Conservation (phyloP, 2,888 invertebrate genomes). For the Dolichomitus sp. region DNA sequence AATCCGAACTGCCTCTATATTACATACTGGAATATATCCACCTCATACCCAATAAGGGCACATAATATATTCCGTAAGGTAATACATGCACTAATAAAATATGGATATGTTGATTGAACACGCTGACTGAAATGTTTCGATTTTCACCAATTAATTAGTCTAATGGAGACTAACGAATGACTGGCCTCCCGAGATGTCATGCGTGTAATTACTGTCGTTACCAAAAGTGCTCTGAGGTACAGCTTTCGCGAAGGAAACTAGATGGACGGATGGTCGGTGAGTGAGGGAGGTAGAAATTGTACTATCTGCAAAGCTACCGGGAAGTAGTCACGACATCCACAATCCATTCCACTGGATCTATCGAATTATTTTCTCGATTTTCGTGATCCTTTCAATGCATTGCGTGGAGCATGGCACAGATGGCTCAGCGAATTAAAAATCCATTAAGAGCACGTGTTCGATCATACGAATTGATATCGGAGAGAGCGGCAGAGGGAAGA, state of each 20-base stretch:
- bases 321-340: constrained; percentile 8
- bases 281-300: neutral
- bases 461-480: constrained; percentile 28
- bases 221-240: constrained; percentile 47
- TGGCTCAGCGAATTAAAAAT: constrained; percentile 34
- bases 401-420: constrained; percentile 3
- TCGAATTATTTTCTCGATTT: constrained; percentile 45
- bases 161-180: constrained; percentile 58
- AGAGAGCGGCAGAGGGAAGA: neutral
- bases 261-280: constrained; percentile 12
- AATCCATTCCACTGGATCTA: constrained; percentile 31
- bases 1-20: neutral
- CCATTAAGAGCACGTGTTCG: constrained; percentile 29
- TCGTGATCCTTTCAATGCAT: constrained; percentile 3
- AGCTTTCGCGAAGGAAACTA: neutral
- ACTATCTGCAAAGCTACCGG: constrained; percentile 2
- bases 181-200: constrained; percentile 25
- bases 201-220: constrained; percentile 52
- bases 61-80: neutral
- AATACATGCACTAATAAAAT: constrained; percentile 4
- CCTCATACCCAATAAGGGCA: constrained; percentile 3
- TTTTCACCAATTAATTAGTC: constrained; percentile 52
- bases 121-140: constrained; percentile 24
- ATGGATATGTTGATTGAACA: neutral
- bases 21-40: constrained; percentile 4